Percentiles rank a stretch among this genome's conserved stretches.
Conservation (phyloP, 2,888 invertebrate species). For the Lycophotia porphyrea region DNA sequence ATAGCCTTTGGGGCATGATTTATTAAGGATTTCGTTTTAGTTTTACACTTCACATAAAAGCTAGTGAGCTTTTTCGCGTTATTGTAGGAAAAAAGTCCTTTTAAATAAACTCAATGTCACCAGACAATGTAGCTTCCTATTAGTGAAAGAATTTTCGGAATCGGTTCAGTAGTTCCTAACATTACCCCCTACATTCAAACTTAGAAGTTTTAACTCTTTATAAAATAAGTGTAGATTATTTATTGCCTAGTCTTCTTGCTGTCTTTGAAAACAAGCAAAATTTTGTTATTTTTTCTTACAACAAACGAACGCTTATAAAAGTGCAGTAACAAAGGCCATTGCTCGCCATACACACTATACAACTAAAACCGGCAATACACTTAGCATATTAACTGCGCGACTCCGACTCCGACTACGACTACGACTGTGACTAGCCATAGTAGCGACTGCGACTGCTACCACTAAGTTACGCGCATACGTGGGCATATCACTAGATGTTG, state of each 20-base stretch:
- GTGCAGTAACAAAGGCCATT: conserved; percentile 57
- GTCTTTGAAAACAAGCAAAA: neutral
- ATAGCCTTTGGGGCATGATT: neutral
- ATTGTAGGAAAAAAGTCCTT: neutral
- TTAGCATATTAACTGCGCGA: conserved; percentile 73
- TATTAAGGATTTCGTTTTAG: neutral
- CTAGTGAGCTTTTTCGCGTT: neutral
- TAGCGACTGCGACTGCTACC: conserved; percentile 18
- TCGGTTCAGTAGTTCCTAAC: neutral
- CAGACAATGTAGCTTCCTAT: neutral
- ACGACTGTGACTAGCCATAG: conserved; percentile 8
- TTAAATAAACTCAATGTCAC: neutral
- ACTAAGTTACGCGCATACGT: conserved; percentile 42
- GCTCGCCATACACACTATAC: conserved; percentile 39
- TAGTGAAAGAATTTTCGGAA: neutral
- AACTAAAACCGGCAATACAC: conserved; percentile 63
- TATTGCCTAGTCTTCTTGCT: neutral
- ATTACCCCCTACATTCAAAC: neutral
- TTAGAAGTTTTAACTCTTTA: neutral
- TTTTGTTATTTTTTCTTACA: neutral
- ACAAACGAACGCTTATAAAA: neutral
- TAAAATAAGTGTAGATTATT: neutral
- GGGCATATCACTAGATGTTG: conserved; percentile 16
- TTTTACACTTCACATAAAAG: neutral
- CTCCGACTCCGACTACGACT: conserved; percentile 22